These are phyloP conservation scores for Gobius niger DNA, from an alignment of 2,113 vertebrate species.

Conservation along the genomic window DNA sequence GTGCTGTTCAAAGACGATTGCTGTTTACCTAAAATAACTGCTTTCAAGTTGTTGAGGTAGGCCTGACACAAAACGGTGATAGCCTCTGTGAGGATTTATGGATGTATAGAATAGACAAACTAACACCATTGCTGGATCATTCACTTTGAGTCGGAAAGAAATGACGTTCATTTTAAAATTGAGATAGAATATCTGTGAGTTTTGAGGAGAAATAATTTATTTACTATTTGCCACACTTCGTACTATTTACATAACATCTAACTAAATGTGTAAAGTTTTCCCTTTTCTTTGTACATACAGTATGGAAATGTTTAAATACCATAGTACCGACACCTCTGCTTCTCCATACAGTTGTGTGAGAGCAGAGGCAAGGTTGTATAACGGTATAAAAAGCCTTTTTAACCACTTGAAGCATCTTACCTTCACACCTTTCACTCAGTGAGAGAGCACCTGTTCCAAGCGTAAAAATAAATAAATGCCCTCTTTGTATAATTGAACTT, in stretches of 20 bases:
- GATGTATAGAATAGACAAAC: background rate
- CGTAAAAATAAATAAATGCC: slow-evolving; percentile 20
- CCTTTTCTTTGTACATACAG: too few species aligned
- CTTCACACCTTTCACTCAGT: slow-evolving; percentile 1
- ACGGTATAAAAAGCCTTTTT: background rate
- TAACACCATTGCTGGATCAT: background rate
- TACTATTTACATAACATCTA: background rate
- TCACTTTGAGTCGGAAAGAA: background rate
- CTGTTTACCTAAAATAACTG: slow-evolving; percentile 3
- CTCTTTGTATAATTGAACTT: slow-evolving; percentile 53
- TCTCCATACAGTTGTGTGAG: background rate
- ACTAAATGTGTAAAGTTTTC: too few species aligned
- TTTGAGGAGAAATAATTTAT: background rate
- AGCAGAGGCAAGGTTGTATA: background rate
- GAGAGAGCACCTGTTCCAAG: slow-evolving; percentile 9
- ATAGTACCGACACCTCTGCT: background rate
- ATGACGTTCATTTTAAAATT: background rate
- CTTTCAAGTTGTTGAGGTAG: background rate
- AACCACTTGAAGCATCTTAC: slow-evolving; percentile 1
- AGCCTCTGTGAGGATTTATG: background rate
- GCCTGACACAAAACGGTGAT: background rate
- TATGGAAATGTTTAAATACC: too few species aligned
- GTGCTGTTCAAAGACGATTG: background rate
- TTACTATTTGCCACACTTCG: background rate
- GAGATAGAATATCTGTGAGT: background rate